Base-by-base conservation (phyloP, 2,113 vertebrate genomes). In the Leucoraja erinaceus region DNA sequence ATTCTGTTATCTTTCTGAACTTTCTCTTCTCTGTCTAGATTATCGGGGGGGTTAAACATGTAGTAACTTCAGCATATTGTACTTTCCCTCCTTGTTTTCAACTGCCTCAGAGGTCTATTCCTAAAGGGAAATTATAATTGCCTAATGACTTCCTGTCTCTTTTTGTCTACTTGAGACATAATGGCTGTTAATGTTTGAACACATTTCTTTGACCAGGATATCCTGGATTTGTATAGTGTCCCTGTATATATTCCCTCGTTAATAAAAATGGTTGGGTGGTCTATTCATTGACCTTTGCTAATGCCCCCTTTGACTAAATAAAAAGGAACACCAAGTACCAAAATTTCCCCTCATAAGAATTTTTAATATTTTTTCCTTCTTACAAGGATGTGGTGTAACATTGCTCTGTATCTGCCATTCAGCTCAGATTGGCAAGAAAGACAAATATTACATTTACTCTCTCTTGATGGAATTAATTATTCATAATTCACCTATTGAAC, bases 11-110 rank as follows among this genome's bases (percentile, higher is more conserved):
- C 88, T 91, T 47, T 70, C 88, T 70, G 66, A 31, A 91, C 63
- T 91, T 91, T 91, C 88, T n/a, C 59, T 91, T 91, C 18, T 91
- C 88, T 38, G 88, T 16, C 18, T 20, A 91, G 63, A 91, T 70
- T 16, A 47, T 47, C 31, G 38, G 25, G 31, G 88, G 9, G 59
- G 88, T 72, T 72, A 91, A 91, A 25, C n/a, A 70, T 90, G 63
- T 31, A 91, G 63, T 12, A 33, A 90, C 63, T 91, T 88, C 70
- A 91, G 70, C 88, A 91, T 38, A 12, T 31, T 61, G 66, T 47
- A 91, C 63, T 70, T 72, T 72, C 18, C 66, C 88, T 91, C 88
- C 31, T 91, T 47, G 68, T 47, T 68, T 72, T 3, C 66, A 91
- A 47, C 66, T 91, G 31, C 66, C 63, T 61, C 59, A 5, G 33